phyloP scores from a whole-genome alignment of 2,113 vertebrate genomes.

The Pachypanchax playfairii region DNA sequence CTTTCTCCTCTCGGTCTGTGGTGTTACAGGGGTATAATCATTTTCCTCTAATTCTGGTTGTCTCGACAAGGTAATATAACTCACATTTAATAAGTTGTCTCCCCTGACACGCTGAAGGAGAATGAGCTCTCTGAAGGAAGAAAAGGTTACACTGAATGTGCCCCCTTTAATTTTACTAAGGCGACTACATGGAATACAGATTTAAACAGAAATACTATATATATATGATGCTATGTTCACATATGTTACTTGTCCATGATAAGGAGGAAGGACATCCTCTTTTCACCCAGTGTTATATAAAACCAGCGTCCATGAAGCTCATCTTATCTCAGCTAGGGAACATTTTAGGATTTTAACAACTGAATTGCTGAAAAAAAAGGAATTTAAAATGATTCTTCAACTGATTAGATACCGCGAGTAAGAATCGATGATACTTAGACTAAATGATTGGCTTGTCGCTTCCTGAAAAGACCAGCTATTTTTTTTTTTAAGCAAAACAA shows the following conservation, averaged over 20 bases:
- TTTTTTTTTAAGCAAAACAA: too few species aligned
- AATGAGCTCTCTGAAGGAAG: conserved; percentile 23
- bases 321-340: too few species aligned
- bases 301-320: too few species aligned
- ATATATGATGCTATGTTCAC: neutral
- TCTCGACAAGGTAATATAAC: conserved; percentile 20
- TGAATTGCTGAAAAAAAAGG: too few species aligned
- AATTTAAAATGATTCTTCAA: too few species aligned
- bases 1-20: neutral
- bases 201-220: conserved; percentile 9
- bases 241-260: neutral
- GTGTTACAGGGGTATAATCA: conserved; percentile 25
- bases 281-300: too few species aligned
- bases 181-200: conserved; percentile 15
- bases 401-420: too few species aligned
- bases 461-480: too few species aligned
- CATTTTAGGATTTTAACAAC: too few species aligned
- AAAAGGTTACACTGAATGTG: conserved; percentile 44
- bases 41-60: conserved; percentile 26
- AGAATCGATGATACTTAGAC: too few species aligned
- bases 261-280: neutral
- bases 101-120: conserved; percentile 16
- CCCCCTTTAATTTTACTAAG: conserved; percentile 27
- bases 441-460: too few species aligned
- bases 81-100: conserved; percentile 34